A percentile compares a stretch with the other conserved stretches of the same genome.
These are phyloP conservation scores for Odontamblyopus rebecca DNA, from an alignment of 2,797 vertebrate species.

Conservation along the genomic window DNA sequence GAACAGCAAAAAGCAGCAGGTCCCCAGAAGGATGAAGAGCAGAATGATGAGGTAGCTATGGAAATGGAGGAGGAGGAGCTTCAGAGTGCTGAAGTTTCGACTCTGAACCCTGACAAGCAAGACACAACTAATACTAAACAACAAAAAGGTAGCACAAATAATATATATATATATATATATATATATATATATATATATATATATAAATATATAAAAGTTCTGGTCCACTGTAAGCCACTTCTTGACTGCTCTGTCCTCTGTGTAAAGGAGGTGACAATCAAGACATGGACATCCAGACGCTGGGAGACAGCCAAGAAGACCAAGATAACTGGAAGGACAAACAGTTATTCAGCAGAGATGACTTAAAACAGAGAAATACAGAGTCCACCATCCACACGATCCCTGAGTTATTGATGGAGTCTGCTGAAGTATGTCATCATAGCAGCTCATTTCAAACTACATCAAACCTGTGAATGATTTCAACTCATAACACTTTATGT, in stretches of 20 bases:
- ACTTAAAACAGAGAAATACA: conserved; percentile 76
- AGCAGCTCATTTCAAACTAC: background rate
- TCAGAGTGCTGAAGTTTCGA: conserved; percentile 72
- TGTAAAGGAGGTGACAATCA: conserved; percentile 75
- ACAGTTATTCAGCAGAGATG: conserved; percentile 54
- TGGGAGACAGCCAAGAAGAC: conserved; percentile 61
- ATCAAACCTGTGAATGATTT: background rate
- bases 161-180: too few species aligned
- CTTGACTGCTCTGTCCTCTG: background rate
- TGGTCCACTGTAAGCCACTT: background rate
- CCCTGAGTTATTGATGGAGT: conserved; percentile 80
- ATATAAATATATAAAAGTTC: too few species aligned
- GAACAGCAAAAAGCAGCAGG: conserved; percentile 85
- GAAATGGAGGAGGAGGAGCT: conserved; percentile 84
- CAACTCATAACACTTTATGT: conserved; percentile 4
- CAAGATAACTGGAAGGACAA: conserved; percentile 53
- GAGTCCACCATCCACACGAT: conserved; percentile 89
- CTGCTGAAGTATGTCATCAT: conserved; percentile 62
- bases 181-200: too few species aligned
- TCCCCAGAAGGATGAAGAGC: conserved; percentile 68
- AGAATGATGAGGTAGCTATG: conserved; percentile 78
- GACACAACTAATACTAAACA: conserved; percentile 62
- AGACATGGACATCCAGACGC: conserved; percentile 78
- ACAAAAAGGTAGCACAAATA: conserved; percentile 63
- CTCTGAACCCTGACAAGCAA: conserved; percentile 85